Base-by-base conservation (phyloP, 37 sponge, comb jelly and placozoan genomes). In the Haliclona indistincta region DNA sequence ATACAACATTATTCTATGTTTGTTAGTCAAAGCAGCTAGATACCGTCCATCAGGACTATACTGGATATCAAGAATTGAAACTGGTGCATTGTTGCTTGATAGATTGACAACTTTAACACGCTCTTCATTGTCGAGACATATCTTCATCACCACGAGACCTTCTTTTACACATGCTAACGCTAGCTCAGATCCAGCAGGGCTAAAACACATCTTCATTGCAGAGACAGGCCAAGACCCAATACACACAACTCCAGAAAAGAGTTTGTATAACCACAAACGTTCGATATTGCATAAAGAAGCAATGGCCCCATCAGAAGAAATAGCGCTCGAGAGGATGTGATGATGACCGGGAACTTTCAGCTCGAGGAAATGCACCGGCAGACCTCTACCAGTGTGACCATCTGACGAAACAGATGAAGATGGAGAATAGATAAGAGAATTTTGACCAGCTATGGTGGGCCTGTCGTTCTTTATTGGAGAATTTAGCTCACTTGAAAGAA, bases 321-420 rank as follows among this genome's bases (percentile, higher is more conserved):
- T 84, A 4, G 76, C 62, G 75, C 87, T 81, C 53, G 72, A 54
- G 19, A 71, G 32, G 25, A 90, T 80, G 60, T 84, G 70, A 15
- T 56, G 49, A 36, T 67, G 55, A 36, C 28, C 61, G 52, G 52
- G 73, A 20, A 56, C 29, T 23, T 77, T 85, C 29, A 85, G 70
- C 36, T 85, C 73, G 15, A 85, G 65, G 5, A 85, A 64, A 43
- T 64, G 63, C 0, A 73, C 20, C 0, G 84, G 84, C 25, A 76
- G 0, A 0, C 70, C 71, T 32, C 43, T 58, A n/a, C 26, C 22
- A 7, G 36, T 76, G 26, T 35, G 58, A 17, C 20, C 15, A 69
- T 69, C 51, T 37, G 47, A 44, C 15, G 51, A 47, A 15, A 47
- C 13, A 17, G 51, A 47, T 10, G 10, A 17, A 15, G 13, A 47